Conservation (phyloP, 1,140 invertebrate species). For the Sogatella furcifera region DNA sequence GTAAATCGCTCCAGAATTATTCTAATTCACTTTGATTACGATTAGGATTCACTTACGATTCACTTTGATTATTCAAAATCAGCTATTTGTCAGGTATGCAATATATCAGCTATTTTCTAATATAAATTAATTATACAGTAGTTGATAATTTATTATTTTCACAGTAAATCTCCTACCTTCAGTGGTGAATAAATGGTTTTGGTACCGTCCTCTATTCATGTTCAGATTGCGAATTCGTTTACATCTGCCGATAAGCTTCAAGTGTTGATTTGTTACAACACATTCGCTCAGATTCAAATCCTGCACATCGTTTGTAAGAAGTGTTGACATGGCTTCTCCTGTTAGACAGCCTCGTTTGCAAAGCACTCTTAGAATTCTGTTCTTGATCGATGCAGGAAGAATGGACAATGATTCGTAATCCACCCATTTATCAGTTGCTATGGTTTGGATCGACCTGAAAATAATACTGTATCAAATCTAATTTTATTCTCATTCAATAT, state of each 20-base stretch:
- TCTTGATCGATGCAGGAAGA: not conserved
- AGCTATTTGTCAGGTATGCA: too few relatives aligned
- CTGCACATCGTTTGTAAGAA: not conserved
- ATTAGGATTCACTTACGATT: too few relatives aligned
- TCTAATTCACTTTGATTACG: too few relatives aligned
- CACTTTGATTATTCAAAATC: too few relatives aligned
- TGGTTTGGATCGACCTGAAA: slow-evolving; percentile 12
- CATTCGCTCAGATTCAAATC: not conserved
- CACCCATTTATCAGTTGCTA: not conserved
- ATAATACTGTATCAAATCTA: too few relatives aligned
- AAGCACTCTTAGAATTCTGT: not conserved
- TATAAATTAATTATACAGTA: too few relatives aligned
- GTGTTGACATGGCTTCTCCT: not conserved
- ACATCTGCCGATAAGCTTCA: not conserved
- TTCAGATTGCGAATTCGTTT: not conserved
- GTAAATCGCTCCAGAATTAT: too few relatives aligned
- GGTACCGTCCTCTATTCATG: not conserved
- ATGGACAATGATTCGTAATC: not conserved
- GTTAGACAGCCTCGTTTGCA: not conserved
- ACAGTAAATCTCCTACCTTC: not conserved
- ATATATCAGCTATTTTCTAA: too few relatives aligned
- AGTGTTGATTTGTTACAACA: not conserved
- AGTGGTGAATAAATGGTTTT: not conserved
- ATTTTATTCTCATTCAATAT: too few relatives aligned
- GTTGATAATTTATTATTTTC: too few relatives aligned